These are phyloP conservation scores for Caenorhabditis sp. DNA, from an alignment of 2,888 invertebrate species.

Conservation along the genomic window DNA sequence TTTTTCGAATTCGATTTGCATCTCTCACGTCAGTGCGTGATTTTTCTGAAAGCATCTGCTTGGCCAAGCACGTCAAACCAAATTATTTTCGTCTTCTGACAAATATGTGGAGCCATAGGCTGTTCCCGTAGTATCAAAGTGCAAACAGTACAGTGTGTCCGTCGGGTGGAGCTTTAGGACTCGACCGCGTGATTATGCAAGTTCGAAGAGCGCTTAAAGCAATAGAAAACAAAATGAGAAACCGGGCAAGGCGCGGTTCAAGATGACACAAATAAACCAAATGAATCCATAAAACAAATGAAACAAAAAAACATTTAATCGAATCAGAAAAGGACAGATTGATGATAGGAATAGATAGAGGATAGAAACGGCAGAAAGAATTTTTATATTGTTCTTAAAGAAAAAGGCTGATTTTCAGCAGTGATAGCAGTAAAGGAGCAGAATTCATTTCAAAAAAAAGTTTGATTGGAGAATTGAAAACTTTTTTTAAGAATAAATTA, in stretches of 20 bases:
- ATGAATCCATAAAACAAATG: background rate
- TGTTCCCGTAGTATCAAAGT: slow-evolving; percentile 4
- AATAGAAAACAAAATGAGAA: background rate
- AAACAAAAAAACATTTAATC: background rate
- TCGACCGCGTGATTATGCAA: slow-evolving; percentile 22
- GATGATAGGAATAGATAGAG: background rate
- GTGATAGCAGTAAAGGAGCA: too few species aligned
- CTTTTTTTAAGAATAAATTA: too few species aligned
- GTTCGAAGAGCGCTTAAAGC: background rate
- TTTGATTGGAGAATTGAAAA: too few species aligned
- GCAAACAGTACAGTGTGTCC: slow-evolving; percentile 37
- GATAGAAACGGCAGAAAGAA: too few species aligned
- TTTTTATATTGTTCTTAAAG: too few species aligned
- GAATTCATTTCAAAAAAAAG: too few species aligned
- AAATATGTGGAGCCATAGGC: background rate
- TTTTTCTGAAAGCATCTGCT: slow-evolving; percentile 37
- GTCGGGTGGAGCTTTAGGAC: slow-evolving; percentile 1
- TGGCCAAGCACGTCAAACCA: background rate
- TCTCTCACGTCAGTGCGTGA: slow-evolving; percentile 22
- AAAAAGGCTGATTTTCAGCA: too few species aligned
- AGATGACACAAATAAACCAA: background rate
- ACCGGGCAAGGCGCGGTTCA: background rate
- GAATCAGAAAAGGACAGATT: background rate
- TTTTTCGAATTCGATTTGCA: slow-evolving; percentile 29
- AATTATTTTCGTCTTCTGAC: background rate